Evolutionary conservation across 2,888 invertebrate species (phyloP), one percentile per base, ranked within the genome.

Genomic region (Trichopoda pennipes): DNA sequence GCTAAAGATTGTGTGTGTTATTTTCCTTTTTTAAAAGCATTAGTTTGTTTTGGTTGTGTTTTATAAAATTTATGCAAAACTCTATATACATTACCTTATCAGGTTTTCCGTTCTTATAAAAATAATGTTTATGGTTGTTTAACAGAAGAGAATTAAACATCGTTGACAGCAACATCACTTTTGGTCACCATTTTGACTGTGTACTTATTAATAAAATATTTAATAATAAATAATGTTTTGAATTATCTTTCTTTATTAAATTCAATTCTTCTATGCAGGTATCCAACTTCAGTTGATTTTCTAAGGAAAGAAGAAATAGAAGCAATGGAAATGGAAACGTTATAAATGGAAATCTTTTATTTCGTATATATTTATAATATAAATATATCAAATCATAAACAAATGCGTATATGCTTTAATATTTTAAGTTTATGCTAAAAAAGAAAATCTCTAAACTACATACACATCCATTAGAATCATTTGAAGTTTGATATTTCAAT

Each of bases 251-350:
- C 16, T 10, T 14, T 51, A 42, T 19, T 16, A 19, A 7, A 7
- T 28, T 21, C 35, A 42, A 16, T 44, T 12, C n/a, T n/a, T 28
- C 23, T 21, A 35, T n/a, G 14, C 23, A 35, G 17, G 16, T 3
- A 38, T 51, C 58, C 23, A 42, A 35, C 51, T 63, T 32, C 17
- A 58, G 32, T 38, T 21, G 23, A 44, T 51, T 72, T 81, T 77
- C 61, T 78, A 35, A 64, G 35, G 9, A 64, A 35, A 8, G 16
- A 66, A 35, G n/a, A 60, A 23, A 74, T 44, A 35, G 10, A 51
- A 70, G 61, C 8, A 35, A 63, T 56, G 53, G 58, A 74, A 80
- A 68, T 35, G 61, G 68, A 77, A 81, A 78, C 78, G 47, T 74
- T 69, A 74, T 64, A 63, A 77, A 70, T 58, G 60, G 16, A 58